A percentile compares a stretch with the other conserved stretches of the same genome.
Conservation (phyloP, 2,113 vertebrate genomes). For the Dendrocopos noguchii region DNA sequence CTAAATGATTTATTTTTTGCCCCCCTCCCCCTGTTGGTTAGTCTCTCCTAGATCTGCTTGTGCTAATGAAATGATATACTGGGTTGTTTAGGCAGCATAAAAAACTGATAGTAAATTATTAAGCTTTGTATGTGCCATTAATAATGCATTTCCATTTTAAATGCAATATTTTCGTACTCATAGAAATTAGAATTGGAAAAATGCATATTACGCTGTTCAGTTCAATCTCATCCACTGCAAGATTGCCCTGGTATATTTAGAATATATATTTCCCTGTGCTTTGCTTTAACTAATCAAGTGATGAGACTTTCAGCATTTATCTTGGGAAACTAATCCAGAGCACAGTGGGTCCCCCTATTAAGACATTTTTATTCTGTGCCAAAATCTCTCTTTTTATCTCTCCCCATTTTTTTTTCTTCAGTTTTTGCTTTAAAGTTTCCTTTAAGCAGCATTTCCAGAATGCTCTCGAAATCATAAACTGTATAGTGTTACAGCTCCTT, state of each 20-base stretch:
- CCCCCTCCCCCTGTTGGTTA: not conserved
- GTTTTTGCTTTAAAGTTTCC: not conserved
- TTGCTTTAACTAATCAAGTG: conserved; percentile 9
- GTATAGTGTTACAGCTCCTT: not conserved
- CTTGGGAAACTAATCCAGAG: not conserved
- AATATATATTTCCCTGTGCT: not conserved
- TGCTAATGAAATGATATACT: not conserved
- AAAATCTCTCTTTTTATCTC: not conserved
- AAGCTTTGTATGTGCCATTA: not conserved
- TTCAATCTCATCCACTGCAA: not conserved
- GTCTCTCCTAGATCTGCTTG: not conserved
- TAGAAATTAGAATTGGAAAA: conserved; percentile 37
- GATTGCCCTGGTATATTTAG: not conserved
- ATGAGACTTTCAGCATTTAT: not conserved
- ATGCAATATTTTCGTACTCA: not conserved
- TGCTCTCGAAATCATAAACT: not conserved
- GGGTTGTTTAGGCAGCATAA: not conserved
- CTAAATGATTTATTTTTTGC: not conserved
- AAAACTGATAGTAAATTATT: not conserved
- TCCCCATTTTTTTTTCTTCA: too few species aligned
- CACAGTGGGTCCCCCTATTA: not conserved
- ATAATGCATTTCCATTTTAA: conserved; percentile 38
- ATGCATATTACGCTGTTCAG: not conserved
- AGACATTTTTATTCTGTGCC: not conserved
- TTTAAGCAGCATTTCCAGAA: not conserved